phyloP scores from a whole-genome alignment of 2,113 vertebrate species.

The Tachysurus vachellii region DNA sequence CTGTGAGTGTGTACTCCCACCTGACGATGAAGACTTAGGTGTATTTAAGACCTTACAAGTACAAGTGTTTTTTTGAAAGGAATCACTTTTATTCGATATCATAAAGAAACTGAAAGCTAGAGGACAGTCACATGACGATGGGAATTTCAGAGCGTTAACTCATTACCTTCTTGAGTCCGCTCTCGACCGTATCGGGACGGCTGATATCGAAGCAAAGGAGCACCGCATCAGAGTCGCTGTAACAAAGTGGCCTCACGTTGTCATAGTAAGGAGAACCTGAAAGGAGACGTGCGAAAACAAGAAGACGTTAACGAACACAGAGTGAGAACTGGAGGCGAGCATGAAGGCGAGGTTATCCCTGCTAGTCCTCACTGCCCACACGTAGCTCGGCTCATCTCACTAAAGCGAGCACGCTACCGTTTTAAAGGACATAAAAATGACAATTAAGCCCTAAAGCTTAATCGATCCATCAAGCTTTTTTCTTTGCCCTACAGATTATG shows the following conservation, averaged over 20 bases:
- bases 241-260: constrained; percentile 94
- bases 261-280: constrained; percentile 95
- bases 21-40: background rate
- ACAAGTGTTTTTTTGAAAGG: background rate
- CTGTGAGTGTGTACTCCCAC: background rate
- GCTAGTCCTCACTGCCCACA: background rate
- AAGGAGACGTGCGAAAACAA: background rate
- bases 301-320: background rate
- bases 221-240: constrained; percentile 93
- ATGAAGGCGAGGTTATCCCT: background rate
- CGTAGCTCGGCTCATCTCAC: constrained; percentile 27
- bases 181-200: constrained; percentile 89
- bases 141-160: background rate
- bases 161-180: constrained; percentile 88
- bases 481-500: constrained; percentile 64
- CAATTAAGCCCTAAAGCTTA: constrained; percentile 68
- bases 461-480: constrained; percentile 61
- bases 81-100: background rate
- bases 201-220: constrained; percentile 95
- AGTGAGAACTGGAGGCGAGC: background rate
- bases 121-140: background rate
- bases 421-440: constrained; percentile 66
- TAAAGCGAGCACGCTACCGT: constrained; percentile 56
- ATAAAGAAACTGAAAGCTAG: background rate
- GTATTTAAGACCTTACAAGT: background rate